Evolutionary conservation across 1,140 invertebrate species (phyloP).

Genomic region (Eumeta japonica): DNA sequence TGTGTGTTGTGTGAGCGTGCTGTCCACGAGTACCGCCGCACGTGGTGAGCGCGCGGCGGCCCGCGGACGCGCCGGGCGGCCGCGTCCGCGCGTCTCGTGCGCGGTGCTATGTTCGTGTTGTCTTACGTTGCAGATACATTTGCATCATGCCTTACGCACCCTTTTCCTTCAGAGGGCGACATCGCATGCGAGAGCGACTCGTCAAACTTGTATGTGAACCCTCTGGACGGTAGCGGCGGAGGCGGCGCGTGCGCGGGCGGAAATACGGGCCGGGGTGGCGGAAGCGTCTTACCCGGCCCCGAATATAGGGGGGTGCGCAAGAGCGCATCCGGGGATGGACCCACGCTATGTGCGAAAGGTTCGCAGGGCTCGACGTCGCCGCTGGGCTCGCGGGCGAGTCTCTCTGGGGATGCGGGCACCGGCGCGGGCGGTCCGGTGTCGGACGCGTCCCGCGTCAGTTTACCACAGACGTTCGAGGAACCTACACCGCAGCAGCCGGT

Average conservation of each 20-base stretch:
- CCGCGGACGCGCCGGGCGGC: slow-evolving; percentile 55
- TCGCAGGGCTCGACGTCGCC: slow-evolving; percentile 46
- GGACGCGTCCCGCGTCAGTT: slow-evolving; percentile 4
- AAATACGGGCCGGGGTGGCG: slow-evolving; percentile 55
- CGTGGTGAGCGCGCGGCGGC: slow-evolving; percentile 38
- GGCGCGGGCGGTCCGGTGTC: slow-evolving; percentile 5
- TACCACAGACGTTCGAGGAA: slow-evolving; percentile 17
- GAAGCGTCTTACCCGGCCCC: slow-evolving; percentile 27
- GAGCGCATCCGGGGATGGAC: slow-evolving; percentile 75
- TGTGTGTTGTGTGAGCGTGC: slow-evolving; percentile 77
- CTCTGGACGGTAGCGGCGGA: slow-evolving; percentile 68
- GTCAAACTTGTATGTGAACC: slow-evolving; percentile 91
- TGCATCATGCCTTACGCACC: slow-evolving; percentile 93
- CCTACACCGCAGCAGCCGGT: slow-evolving; percentile 25
- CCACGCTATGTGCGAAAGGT: slow-evolving; percentile 57
- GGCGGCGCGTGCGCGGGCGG: slow-evolving; percentile 24
- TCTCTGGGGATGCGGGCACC: slow-evolving; percentile 17
- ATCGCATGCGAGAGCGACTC: slow-evolving; percentile 69
- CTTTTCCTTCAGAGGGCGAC: slow-evolving; percentile 82
- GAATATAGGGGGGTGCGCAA: slow-evolving; percentile 65
- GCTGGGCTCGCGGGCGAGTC: slow-evolving; percentile 38
- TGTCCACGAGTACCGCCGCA: slow-evolving; percentile 58
- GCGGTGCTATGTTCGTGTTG: slow-evolving; percentile 48
- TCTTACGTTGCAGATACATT: slow-evolving; percentile 78
- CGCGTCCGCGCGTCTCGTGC: slow-evolving; percentile 37